A percentile compares a stretch with the other conserved stretches of the same genome.
phyloP scores from a whole-genome alignment of 2,113 vertebrate species.

The Anolis sagrei region DNA sequence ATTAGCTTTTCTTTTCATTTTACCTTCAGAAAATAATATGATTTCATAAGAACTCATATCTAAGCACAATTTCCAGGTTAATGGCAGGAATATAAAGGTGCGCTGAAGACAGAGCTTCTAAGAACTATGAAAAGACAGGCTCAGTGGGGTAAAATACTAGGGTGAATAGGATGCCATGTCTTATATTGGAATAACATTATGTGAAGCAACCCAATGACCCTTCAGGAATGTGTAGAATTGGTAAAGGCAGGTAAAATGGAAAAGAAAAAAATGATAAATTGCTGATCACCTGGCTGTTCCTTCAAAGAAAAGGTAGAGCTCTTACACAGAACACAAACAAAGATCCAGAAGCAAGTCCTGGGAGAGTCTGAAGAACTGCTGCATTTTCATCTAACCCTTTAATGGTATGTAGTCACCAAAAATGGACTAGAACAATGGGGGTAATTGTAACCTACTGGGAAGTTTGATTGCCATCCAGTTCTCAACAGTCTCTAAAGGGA shows the following conservation, averaged over 20 bases:
- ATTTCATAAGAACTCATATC: background rate
- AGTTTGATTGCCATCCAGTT: background rate
- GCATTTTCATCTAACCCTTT: slow-evolving; percentile 11
- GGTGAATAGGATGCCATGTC: background rate
- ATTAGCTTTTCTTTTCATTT: background rate
- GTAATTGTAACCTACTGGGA: background rate
- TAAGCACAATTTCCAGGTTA: background rate
- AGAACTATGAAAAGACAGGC: slow-evolving; percentile 7
- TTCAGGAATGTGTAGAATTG: slow-evolving; percentile 1
- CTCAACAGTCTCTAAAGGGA: background rate
- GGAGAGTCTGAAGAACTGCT: slow-evolving; percentile 12
- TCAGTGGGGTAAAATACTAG: background rate
- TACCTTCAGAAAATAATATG: background rate
- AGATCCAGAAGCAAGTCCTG: slow-evolving; percentile 19
- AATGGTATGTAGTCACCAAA: slow-evolving; percentile 2
- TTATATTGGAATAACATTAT: background rate
- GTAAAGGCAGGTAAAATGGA: slow-evolving; percentile 40
- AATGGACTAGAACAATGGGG: background rate
- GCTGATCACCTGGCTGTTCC: background rate
- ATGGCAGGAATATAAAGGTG: background rate
- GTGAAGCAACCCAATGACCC: background rate
- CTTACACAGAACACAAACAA: background rate
- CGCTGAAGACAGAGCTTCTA: background rate
- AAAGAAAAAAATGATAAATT: slow-evolving; percentile 42
- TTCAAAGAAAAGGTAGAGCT: slow-evolving; percentile 6